Evolutionary conservation across 1,140 invertebrate genomes (phyloP).

Genomic region (Drosophila sturtevanti): DNA sequence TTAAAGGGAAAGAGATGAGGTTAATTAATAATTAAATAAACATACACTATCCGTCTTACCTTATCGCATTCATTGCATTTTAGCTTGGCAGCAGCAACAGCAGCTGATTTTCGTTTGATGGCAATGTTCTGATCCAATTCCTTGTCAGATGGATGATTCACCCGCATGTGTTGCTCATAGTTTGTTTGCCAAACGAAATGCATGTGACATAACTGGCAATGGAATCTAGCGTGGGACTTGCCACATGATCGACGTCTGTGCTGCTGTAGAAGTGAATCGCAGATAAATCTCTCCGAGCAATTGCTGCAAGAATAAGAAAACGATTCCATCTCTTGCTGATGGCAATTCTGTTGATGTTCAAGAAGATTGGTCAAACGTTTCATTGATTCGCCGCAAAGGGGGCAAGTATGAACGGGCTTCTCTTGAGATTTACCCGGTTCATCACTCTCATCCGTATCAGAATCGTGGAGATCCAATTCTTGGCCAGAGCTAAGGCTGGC

Average conservation of each 20-base stretch:
- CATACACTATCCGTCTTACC: conserved; percentile 6
- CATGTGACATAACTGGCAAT: conserved; percentile 48
- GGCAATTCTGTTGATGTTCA: conserved; percentile 51
- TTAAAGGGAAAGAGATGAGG: neutral
- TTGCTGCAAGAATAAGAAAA: conserved; percentile 42
- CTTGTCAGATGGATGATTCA: conserved; percentile 20
- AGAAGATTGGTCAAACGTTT: conserved; percentile 32
- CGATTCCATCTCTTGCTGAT: conserved; percentile 3
- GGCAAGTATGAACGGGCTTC: conserved; percentile 37
- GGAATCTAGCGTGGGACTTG: conserved; percentile 43
- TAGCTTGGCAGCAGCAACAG: conserved; percentile 45
- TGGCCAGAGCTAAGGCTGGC: conserved; percentile 59
- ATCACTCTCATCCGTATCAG: conserved; percentile 47
- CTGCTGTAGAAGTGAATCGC: conserved; percentile 50
- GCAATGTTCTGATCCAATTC: neutral
- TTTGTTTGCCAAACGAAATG: conserved; percentile 67
- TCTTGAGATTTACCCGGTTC: neutral
- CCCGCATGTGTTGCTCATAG: conserved; percentile 44
- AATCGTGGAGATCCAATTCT: conserved; percentile 69
- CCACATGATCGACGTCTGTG: conserved; percentile 53
- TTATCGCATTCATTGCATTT: conserved; percentile 84
- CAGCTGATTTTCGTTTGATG: conserved; percentile 17
- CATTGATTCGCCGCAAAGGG: conserved; percentile 39
- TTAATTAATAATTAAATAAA: neutral
- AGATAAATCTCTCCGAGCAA: conserved; percentile 53